Evolutionary conservation across 2,113 vertebrate genomes (phyloP).

Genomic region (Lethenteron reissneri): DNA sequence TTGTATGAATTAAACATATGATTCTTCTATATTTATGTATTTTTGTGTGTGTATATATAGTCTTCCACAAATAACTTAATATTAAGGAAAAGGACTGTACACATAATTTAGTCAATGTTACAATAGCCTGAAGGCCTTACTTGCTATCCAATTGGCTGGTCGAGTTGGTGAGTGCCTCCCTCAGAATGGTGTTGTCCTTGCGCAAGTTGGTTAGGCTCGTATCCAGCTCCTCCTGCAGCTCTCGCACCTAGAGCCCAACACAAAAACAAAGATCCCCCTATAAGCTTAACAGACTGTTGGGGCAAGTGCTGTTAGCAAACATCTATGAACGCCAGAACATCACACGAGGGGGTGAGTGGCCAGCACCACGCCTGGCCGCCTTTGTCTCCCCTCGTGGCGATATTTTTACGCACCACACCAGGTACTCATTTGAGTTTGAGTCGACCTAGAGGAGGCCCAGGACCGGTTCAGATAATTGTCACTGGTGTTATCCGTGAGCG

Average conservation of each 20-base stretch:
- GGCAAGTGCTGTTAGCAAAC: too few species aligned
- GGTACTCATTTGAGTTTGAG: too few species aligned
- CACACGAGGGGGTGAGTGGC: too few species aligned
- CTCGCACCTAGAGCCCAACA: conserved; percentile 28
- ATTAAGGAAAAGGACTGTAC: not conserved
- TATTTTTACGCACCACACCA: too few species aligned
- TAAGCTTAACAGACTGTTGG: too few species aligned
- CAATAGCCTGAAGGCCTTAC: conserved; percentile 24
- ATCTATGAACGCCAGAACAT: too few species aligned
- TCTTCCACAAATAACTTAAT: not conserved
- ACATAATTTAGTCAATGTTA: not conserved
- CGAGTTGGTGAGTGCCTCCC: conserved; percentile 75
- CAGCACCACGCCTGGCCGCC: too few species aligned
- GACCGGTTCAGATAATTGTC: too few species aligned
- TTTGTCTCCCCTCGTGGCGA: too few species aligned
- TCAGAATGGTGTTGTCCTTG: conserved; percentile 82
- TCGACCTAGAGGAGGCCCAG: too few species aligned
- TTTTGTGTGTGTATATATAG: not conserved
- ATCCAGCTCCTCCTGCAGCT: conserved; percentile 71
- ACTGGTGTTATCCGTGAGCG: too few species aligned
- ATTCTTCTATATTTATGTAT: not conserved
- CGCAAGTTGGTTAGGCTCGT: conserved; percentile 63
- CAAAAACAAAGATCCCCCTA: too few species aligned
- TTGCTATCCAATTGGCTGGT: conserved; percentile 82
- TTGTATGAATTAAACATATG: not conserved